A percentile compares a stretch with the other conserved stretches of the same genome.
These are phyloP conservation scores for Muschampia plurimacula DNA, from an alignment of 2,888 invertebrate genomes.

Conservation along the genomic window DNA sequence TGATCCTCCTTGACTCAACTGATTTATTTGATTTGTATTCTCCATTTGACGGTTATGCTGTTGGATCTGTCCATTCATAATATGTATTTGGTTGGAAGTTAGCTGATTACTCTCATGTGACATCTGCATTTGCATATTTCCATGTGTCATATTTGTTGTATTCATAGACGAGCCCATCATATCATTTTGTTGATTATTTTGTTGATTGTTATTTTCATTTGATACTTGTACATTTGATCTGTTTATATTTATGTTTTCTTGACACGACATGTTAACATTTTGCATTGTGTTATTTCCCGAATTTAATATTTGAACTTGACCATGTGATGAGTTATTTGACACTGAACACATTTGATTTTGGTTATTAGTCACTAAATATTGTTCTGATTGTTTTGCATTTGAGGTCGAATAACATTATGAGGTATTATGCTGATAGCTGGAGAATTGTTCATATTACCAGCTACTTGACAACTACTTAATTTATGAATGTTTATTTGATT, in stretches of 20 bases:
- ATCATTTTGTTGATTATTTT: conserved; percentile 72
- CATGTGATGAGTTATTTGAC: conserved; percentile 67
- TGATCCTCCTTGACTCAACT: conserved; percentile 63
- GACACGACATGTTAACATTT: conserved; percentile 76
- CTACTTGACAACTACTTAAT: conserved; percentile 77
- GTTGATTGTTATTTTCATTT: conserved; percentile 66
- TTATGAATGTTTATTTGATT: conserved; percentile 76
- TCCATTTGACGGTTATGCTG: conserved; percentile 70
- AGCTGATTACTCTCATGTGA: conserved; percentile 70
- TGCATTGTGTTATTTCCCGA: conserved; percentile 74
- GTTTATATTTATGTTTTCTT: conserved; percentile 71
- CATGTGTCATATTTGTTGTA: conserved; percentile 68
- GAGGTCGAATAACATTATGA: conserved; percentile 72
- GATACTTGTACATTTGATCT: conserved; percentile 67
- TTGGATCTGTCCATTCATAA: conserved; percentile 81
- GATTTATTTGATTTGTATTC: conserved; percentile 69
- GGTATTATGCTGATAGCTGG: conserved; percentile 79
- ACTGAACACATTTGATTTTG: conserved; percentile 78
- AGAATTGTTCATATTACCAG: conserved; percentile 64
- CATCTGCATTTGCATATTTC: conserved; percentile 71
- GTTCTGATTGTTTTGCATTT: conserved; percentile 71
- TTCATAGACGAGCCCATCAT: conserved; percentile 62
- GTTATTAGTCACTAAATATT: conserved; percentile 65
- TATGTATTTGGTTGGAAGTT: conserved; percentile 76
- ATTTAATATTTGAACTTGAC: conserved; percentile 74